Evolutionary conservation across 92 coral and sea anemone genomes (phyloP).

Genomic region (Umimayanthus chanpuru): DNA sequence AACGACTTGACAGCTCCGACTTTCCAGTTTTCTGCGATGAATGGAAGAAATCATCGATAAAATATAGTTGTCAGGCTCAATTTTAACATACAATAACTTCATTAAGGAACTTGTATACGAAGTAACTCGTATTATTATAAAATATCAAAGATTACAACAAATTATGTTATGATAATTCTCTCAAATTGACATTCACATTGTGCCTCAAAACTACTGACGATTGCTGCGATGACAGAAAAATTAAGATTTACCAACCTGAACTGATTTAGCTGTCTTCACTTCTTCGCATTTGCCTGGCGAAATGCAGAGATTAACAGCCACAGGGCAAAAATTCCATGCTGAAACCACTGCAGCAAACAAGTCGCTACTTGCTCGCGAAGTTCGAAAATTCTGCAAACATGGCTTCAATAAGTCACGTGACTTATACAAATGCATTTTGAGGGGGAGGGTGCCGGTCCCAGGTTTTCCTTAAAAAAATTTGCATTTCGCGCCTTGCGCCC

Average conservation of each 20-base stretch:
- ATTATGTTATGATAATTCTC: conserved; percentile 10
- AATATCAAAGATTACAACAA: conserved; percentile 9
- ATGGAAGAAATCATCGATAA: conserved; percentile 1
- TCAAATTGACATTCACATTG: not conserved
- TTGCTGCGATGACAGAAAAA: conserved; percentile 3
- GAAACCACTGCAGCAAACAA: conserved; percentile 7
- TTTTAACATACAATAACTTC: conserved; percentile 1
- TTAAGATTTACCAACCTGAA: conserved; percentile 16
- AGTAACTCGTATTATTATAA: not conserved
- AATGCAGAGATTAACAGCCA: not conserved
- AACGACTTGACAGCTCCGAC: not conserved
- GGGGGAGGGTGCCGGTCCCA: conserved; percentile 7
- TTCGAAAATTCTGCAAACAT: conserved; percentile 39
- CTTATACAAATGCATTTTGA: not conserved
- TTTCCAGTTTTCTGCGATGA: not conserved
- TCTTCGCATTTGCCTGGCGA: not conserved
- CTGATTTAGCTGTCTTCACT: not conserved
- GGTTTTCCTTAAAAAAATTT: too few species aligned
- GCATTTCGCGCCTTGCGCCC: too few species aligned
- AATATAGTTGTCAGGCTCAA: not conserved
- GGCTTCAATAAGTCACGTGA: conserved; percentile 38
- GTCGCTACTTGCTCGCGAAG: not conserved
- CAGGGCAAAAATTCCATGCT: not conserved
- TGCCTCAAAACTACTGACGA: not conserved
- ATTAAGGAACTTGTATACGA: not conserved